Base-by-base conservation (phyloP, 92 coral and sea anemone genomes). In the Phymanthus crucifer region DNA sequence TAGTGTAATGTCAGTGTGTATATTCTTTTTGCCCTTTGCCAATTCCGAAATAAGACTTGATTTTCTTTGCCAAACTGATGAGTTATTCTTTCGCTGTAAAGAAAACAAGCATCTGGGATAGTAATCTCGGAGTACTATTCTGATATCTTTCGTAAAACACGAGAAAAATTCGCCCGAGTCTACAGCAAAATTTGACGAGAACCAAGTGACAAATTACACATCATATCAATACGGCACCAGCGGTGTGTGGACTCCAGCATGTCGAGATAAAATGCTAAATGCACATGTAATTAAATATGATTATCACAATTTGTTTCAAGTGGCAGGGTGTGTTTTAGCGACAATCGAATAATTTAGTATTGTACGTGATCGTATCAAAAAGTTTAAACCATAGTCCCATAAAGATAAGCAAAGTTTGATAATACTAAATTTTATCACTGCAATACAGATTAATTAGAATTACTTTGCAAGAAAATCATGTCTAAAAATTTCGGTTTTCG, bases 201-300 rank as follows among this genome's bases (percentile, higher is more conserved):
- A 32, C 27, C 37, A 58, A 32, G 72, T 77, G 80, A 48, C 80
- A 74, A 40, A 82, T 72, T 29, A 73, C 46, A 18, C 12, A 17
- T 58, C 80, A 32, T 29, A 74, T 82, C 80, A 82, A 34, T 48
- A 45, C 67, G 3, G 40, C 66, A 19, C 23, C 54, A 6, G 35
- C 10, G 40, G 11, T 27, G 7, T 11, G 12, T 19, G 4, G 64
- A 32, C 81, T 77, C 46, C 81, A 64, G 84, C 45, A 40, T 38
- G 17, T 64, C 16, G 12, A 34, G 92, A 85, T 89, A 89, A 89
- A 77, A 89, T 52, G 89, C 74, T 89, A 85, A 89, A 89, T 57
- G 92, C 37, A 73, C 52, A 64, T 75, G 79, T 84, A 81, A 80
- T 81, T 75, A 61, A 80, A 47, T 29, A 56, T 57, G 69, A 47